A percentile compares a stretch with the other conserved stretches of the same genome.
These are phyloP conservation scores for Paragorgia papillata DNA, from an alignment of 92 coral and sea anemone genomes.

Conservation along the genomic window DNA sequence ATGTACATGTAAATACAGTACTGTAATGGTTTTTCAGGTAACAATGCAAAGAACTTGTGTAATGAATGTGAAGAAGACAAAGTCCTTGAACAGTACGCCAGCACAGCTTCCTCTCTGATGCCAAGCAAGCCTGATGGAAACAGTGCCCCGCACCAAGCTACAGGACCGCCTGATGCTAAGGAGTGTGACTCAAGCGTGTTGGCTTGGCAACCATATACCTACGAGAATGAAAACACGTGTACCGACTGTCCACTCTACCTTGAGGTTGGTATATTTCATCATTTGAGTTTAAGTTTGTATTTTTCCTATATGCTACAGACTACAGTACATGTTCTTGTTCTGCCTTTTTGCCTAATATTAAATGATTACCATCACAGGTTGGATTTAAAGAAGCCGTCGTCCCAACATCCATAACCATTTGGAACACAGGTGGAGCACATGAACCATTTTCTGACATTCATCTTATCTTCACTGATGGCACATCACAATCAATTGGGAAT, in stretches of 20 bases:
- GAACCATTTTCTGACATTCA: constrained; percentile 73
- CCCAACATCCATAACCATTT: constrained; percentile 72
- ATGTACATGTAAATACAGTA: too few species aligned
- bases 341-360: too few species aligned
- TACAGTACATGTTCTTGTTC: too few species aligned
- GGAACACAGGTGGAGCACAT: constrained; percentile 71
- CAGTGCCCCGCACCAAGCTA: constrained; percentile 91
- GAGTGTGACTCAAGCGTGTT: constrained; percentile 61
- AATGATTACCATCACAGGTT: too few species aligned
- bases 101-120: constrained; percentile 77
- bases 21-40: too few species aligned
- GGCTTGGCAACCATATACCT: constrained; percentile 70
- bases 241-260: constrained; percentile 60
- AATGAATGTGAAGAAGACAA: constrained; percentile 78
- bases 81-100: constrained; percentile 88
- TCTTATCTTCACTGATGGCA: constrained; percentile 68
- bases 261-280: too few species aligned
- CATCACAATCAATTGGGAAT: constrained; percentile 68
- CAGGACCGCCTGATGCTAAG: constrained; percentile 86
- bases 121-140: constrained; percentile 65
- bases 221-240: constrained; percentile 24
- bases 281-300: too few species aligned
- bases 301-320: too few species aligned
- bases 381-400: constrained; percentile 90
- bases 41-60: constrained; percentile 81